Percentiles rank a stretch among this genome's conserved stretches.
Evolutionary conservation across 2,113 vertebrate species (phyloP).

Genomic region (Pyrgilauda ruficollis): DNA sequence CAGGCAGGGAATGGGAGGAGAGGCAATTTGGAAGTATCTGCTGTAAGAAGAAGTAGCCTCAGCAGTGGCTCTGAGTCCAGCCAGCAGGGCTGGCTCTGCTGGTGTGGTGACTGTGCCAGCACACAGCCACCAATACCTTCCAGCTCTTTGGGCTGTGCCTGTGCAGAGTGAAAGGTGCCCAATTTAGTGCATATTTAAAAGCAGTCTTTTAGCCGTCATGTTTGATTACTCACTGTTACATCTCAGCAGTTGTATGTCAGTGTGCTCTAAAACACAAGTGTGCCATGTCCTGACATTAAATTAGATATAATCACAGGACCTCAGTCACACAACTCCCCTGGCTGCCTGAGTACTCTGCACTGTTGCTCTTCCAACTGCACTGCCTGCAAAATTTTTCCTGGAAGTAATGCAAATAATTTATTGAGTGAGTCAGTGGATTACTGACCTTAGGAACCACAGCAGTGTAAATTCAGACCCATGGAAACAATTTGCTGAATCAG

Average conservation of each 20-base stretch:
- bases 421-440: background rate
- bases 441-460: background rate
- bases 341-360: background rate
- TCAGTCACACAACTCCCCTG: background rate
- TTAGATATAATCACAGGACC: background rate
- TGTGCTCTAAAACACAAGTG: background rate
- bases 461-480: background rate
- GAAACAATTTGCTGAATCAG: background rate
- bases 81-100: background rate
- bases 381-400: background rate
- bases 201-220: background rate
- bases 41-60: background rate
- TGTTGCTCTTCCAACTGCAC: background rate
- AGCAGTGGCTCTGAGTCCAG: background rate
- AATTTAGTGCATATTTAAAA: background rate
- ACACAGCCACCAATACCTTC: background rate
- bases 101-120: background rate
- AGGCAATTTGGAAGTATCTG: background rate
- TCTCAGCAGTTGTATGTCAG: background rate
- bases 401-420: conserved; percentile 3
- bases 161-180: background rate
- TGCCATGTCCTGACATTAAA: background rate
- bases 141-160: background rate
- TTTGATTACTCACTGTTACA: background rate
- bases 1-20: background rate